These are phyloP conservation scores for Linepithema humile DNA, from an alignment of 1,140 invertebrate genomes.

Conservation along the genomic window DNA sequence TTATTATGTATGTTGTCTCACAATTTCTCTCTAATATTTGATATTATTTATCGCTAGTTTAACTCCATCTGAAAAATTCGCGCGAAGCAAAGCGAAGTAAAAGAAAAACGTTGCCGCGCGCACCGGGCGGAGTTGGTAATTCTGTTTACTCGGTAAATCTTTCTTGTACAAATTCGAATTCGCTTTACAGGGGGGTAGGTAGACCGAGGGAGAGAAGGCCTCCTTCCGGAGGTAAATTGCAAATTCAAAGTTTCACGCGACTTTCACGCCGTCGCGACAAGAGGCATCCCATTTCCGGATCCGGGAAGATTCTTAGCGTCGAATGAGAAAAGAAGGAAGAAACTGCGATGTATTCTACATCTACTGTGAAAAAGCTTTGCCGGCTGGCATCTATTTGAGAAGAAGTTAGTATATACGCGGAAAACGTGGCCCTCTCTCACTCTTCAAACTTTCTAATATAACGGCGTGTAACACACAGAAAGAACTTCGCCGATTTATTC, in stretches of 20 bases:
- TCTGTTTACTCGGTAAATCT: constrained; percentile 67
- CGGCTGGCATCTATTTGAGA: constrained; percentile 12
- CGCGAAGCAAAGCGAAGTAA: constrained; percentile 7
- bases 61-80: constrained; percentile 18
- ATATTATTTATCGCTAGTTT: neutral
- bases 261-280: constrained; percentile 54
- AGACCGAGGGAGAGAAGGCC: neutral
- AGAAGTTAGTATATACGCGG: neutral
- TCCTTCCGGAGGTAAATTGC: constrained; percentile 52
- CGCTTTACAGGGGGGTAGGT: constrained; percentile 29
- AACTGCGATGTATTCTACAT: constrained; percentile 37
- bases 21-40: neutral
- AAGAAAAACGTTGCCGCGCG: constrained; percentile 26
- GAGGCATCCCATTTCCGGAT: constrained; percentile 26
- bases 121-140: constrained; percentile 60
- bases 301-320: constrained; percentile 31
- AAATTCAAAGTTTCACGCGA: constrained; percentile 65
- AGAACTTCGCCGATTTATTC: neutral
- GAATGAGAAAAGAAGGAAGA: constrained; percentile 7
- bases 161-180: constrained; percentile 63
- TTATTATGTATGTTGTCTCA: neutral
- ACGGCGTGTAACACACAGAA: neutral
- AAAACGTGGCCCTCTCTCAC: neutral
- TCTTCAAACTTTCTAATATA: neutral
- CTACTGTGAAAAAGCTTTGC: constrained; percentile 10